phyloP scores from a whole-genome alignment of 2,888 invertebrate genomes.

The Leucophenga montana region DNA sequence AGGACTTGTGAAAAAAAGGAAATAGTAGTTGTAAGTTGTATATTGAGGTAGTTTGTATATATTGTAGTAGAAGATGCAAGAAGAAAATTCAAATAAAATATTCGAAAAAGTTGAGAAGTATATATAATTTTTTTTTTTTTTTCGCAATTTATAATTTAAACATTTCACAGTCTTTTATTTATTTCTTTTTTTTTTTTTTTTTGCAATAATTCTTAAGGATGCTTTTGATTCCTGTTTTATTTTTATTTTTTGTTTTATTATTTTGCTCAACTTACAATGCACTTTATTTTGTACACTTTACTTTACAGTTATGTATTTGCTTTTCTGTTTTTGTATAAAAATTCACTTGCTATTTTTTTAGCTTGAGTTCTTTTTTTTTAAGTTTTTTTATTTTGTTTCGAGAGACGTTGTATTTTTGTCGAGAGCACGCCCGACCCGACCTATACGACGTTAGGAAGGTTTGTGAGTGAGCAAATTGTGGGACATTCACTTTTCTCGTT shows the following conservation, averaged over 20 bases:
- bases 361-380: constrained; percentile 38
- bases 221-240: constrained; percentile 35
- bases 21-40: constrained; percentile 38
- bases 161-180: constrained; percentile 37
- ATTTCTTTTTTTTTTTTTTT: constrained; percentile 31
- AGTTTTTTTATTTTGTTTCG: constrained; percentile 35
- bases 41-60: constrained; percentile 20
- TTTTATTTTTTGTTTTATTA: constrained; percentile 27
- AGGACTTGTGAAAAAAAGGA: constrained; percentile 45
- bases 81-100: constrained; percentile 4
- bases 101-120: neutral
- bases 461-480: constrained; percentile 67
- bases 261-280: constrained; percentile 51
- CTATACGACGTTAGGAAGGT: constrained; percentile 67
- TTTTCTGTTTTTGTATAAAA: constrained; percentile 24
- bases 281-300: constrained; percentile 45
- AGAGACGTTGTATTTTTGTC: constrained; percentile 26
- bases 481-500: constrained; percentile 68
- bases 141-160: constrained; percentile 24
- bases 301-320: constrained; percentile 50
- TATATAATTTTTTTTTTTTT: constrained; percentile 3
- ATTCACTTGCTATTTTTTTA: constrained; percentile 28
- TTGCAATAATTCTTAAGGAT: constrained; percentile 2
- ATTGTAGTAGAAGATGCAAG: too few species aligned
- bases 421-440: constrained; percentile 59